phyloP scores from a whole-genome alignment of 2,113 vertebrate genomes.

The Onychostruthus taczanowskii region DNA sequence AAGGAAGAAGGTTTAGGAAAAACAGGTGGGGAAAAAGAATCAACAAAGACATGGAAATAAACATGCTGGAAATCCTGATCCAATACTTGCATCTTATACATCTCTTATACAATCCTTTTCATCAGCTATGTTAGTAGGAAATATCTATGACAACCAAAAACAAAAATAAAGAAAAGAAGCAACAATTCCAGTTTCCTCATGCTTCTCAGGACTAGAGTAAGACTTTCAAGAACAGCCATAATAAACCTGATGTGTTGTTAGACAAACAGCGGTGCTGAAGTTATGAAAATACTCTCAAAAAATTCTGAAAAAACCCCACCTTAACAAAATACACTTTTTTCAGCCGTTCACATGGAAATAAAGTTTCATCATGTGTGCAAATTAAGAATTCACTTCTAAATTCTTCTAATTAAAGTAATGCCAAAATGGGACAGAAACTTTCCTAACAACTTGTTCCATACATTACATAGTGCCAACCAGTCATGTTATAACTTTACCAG shows the following conservation, averaged over 20 bases:
- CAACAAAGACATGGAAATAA: background rate
- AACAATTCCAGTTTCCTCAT: background rate
- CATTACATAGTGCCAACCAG: background rate
- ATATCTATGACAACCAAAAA: background rate
- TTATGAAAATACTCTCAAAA: background rate
- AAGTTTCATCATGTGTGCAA: accelerated
- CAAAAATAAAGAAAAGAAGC: background rate
- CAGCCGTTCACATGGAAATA: background rate
- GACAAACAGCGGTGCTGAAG: background rate
- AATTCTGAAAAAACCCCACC: background rate
- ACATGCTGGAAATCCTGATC: background rate
- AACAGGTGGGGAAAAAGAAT: background rate
- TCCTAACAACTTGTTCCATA: background rate
- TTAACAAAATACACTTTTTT: background rate
- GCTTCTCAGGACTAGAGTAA: background rate
- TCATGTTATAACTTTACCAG: background rate
- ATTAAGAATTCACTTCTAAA: background rate
- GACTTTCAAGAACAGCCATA: background rate
- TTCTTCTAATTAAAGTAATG: background rate
- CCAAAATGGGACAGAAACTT: background rate
- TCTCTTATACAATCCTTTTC: background rate
- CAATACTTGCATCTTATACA: background rate
- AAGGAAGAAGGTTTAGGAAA: background rate
- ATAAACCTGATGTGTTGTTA: background rate
- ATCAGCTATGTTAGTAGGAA: background rate